These are phyloP conservation scores for Himalopsyche anomala DNA, from an alignment of 2,888 invertebrate genomes.

Conservation along the genomic window DNA sequence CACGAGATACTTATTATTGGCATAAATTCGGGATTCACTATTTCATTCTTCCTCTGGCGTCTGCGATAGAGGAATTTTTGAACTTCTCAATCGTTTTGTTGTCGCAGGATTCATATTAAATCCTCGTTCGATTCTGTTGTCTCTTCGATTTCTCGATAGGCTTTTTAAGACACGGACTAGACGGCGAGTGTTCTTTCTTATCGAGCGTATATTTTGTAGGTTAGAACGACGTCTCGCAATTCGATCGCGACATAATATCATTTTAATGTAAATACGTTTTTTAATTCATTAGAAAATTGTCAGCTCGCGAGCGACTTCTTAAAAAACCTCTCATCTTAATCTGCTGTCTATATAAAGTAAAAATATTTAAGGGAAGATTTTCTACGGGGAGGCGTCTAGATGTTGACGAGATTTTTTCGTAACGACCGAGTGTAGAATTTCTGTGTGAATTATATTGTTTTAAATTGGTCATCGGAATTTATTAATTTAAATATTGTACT, in stretches of 20 bases:
- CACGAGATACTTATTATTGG: not conserved
- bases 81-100: no score
- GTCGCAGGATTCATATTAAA: no score
- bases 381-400: not conserved
- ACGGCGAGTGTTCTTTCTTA: no score
- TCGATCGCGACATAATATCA: not conserved
- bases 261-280: constrained; percentile 33
- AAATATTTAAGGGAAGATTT: constrained; percentile 3
- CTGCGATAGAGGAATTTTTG: no score
- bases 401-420: not conserved
- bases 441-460: not conserved
- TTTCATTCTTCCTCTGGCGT: not conserved
- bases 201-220: not conserved
- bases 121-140: no score
- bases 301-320: not conserved
- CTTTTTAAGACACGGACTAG: no score
- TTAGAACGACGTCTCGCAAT: not conserved
- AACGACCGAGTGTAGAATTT: not conserved
- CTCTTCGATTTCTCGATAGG: no score
- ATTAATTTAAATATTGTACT: not conserved
- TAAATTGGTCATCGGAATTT: not conserved
- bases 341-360: not conserved
- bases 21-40: not conserved
- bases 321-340: not conserved
- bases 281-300: constrained; percentile 6